A percentile compares a stretch with the other conserved stretches of the same genome.
Conservation (phyloP, 2,113 vertebrate genomes). For the Stegostoma tigrinum region DNA sequence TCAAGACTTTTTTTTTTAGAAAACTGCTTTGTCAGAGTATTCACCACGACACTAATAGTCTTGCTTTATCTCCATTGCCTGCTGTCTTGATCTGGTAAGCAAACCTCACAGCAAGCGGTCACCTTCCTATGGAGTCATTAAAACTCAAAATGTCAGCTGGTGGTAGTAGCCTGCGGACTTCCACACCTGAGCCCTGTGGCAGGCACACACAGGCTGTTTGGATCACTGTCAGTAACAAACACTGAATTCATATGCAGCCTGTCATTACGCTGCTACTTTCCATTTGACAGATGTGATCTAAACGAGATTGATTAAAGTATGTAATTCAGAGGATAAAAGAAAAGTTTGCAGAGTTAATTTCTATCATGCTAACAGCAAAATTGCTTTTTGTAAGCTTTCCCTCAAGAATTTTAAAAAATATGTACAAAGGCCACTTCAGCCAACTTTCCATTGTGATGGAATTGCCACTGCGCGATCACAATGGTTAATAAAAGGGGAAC, state of each 20-base stretch:
- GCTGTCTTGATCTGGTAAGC: conserved; percentile 46
- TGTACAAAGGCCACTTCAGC: not conserved
- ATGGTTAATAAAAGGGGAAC: not conserved
- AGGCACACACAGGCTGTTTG: conserved; percentile 53
- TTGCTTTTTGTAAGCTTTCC: not conserved
- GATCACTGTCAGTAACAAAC: conserved; percentile 63
- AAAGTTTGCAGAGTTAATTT: conserved; percentile 23
- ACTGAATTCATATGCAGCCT: conserved; percentile 60
- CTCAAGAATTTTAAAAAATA: conserved; percentile 19
- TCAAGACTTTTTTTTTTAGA: conserved; percentile 15
- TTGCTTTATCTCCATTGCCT: conserved; percentile 61
- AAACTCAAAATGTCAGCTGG: conserved; percentile 56
- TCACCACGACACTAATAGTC: conserved; percentile 49
- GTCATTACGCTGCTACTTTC: conserved; percentile 52
- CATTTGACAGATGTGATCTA: conserved; percentile 48
- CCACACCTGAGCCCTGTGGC: conserved; percentile 66
- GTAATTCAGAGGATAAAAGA: not conserved
- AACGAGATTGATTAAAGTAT: conserved; percentile 45
- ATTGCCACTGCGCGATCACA: not conserved
- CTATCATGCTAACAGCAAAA: not conserved
- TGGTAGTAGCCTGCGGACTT: conserved; percentile 53
- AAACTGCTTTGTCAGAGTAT: conserved; percentile 39
- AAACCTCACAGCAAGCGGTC: conserved; percentile 57
- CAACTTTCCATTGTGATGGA: not conserved
- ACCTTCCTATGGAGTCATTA: conserved; percentile 60